Conservation (phyloP, 2,113 vertebrate species). For the Hemiscyllium ocellatum region DNA sequence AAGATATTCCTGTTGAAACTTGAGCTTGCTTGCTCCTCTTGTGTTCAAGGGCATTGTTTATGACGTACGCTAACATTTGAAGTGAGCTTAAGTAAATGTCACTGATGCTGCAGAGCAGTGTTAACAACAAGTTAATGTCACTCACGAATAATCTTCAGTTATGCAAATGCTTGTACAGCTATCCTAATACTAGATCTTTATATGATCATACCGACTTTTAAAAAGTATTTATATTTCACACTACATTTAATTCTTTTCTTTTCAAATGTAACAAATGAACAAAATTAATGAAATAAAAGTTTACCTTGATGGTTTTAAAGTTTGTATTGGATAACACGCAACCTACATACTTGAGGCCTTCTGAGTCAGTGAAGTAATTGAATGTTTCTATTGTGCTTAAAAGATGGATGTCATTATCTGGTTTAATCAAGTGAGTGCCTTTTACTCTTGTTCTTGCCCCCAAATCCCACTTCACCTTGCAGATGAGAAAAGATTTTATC, state of each 20-base stretch:
- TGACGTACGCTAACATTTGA: background rate
- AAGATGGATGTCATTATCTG: background rate
- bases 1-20: background rate
- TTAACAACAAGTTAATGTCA: background rate
- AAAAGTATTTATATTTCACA: background rate
- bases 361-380: background rate
- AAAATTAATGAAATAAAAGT: background rate
- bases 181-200: background rate
- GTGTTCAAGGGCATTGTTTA: background rate
- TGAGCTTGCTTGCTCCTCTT: background rate
- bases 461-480: background rate
- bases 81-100: background rate
- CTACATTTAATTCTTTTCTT: constrained; percentile 1
- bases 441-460: background rate
- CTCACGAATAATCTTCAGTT: too few species aligned
- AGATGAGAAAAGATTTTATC: background rate
- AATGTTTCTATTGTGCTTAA: too few species aligned
- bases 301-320: background rate
- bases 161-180: background rate
- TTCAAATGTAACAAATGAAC: background rate
- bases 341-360: background rate
- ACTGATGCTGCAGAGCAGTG: background rate
- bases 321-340: too few species aligned
- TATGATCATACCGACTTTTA: background rate
- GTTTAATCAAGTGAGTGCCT: background rate